Percentiles rank a stretch among this genome's conserved stretches.
Evolutionary conservation across 2,888 invertebrate genomes (phyloP).

Genomic region (Colletes collaris): DNA sequence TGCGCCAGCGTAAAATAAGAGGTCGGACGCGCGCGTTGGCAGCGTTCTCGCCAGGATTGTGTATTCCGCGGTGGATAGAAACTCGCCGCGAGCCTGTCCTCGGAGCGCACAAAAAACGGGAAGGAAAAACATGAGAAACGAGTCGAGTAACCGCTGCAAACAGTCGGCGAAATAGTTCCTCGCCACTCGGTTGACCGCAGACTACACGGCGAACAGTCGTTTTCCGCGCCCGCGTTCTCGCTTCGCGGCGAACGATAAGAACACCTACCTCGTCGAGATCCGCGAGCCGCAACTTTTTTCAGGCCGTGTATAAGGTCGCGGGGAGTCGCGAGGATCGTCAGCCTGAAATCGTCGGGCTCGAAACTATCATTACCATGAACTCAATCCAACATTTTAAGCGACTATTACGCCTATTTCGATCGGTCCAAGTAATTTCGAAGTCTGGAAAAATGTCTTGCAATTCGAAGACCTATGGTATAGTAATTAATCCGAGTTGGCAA

Average conservation of each 20-base stretch:
- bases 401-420: too few species aligned
- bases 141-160: constrained; percentile 52
- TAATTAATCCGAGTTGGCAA: not conserved
- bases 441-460: too few species aligned
- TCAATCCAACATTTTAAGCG: too few species aligned
- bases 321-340: not conserved
- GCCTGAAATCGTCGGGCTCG: not conserved
- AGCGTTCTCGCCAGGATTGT: constrained; percentile 32
- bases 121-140: constrained; percentile 52
- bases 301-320: not conserved
- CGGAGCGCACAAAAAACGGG: constrained; percentile 25
- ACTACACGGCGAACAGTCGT: constrained; percentile 27
- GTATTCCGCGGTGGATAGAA: constrained; percentile 52
- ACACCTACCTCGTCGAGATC: not conserved
- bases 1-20: constrained; percentile 9
- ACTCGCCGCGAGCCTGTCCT: constrained; percentile 51
- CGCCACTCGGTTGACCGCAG: constrained; percentile 53
- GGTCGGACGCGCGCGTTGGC: constrained; percentile 10
- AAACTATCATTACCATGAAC: too few species aligned
- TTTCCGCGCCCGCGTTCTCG: constrained; percentile 21
- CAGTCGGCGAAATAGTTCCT: constrained; percentile 55
- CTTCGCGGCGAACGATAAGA: constrained; percentile 14
- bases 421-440: too few species aligned
- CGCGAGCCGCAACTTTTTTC: constrained; percentile 21
- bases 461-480: too few species aligned